Conservation (phyloP, 2,888 invertebrate species). For the Coleophora deauratella region DNA sequence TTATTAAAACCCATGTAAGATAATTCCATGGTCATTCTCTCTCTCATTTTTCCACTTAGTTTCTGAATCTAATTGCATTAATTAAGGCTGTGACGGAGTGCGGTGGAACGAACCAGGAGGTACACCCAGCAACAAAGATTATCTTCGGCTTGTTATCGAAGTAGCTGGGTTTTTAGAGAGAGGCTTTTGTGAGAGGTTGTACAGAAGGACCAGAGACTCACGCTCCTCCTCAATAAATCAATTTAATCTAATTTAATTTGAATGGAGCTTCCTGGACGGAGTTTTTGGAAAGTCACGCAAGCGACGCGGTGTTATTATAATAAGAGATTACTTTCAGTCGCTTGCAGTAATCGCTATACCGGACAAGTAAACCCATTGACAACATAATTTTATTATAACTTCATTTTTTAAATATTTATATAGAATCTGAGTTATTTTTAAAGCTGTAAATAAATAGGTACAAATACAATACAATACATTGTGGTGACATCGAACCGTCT, state of each 20-base stretch:
- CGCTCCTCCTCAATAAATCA: slow-evolving; percentile 66
- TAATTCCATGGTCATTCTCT: slow-evolving; percentile 23
- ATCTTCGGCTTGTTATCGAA: background rate
- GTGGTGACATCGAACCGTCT: too few species aligned
- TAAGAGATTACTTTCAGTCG: slow-evolving; percentile 22
- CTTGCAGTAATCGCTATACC: slow-evolving; percentile 1
- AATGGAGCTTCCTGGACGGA: slow-evolving; percentile 49
- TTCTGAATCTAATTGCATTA: slow-evolving; percentile 65
- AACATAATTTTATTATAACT: too few species aligned
- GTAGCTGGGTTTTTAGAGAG: background rate
- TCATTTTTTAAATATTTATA: too few species aligned
- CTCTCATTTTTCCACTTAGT: slow-evolving; percentile 49
- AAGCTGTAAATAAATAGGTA: too few species aligned
- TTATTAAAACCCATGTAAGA: slow-evolving; percentile 5
- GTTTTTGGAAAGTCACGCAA: slow-evolving; percentile 54
- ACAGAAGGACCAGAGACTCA: slow-evolving; percentile 26
- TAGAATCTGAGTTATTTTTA: too few species aligned
- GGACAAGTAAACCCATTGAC: too few species aligned
- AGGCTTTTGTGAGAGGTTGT: background rate
- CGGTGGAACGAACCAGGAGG: slow-evolving; percentile 36
- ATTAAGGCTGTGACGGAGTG: slow-evolving; percentile 50
- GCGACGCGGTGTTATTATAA: slow-evolving; percentile 23
- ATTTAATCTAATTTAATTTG: slow-evolving; percentile 73
- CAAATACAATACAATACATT: too few species aligned
- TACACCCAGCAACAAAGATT: background rate